Conservation (phyloP, 2,113 vertebrate genomes). For the Bos taurus region ARS-UCD2.0 NC_037354.1:10628501-10629000, state of each 20-base stretch:
- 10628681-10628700: not conserved
- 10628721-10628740: not conserved
- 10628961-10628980: no score
- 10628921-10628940: not conserved
- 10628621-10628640: not conserved
- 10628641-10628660: not conserved
- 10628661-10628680: not conserved
- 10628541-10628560: not conserved
- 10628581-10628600: not conserved
- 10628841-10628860: not conserved
- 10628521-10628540: not conserved
- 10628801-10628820: rapidly evolving
- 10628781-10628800: not conserved
- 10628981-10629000: rapidly evolving
- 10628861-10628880: not conserved
- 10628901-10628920: rapidly evolving
- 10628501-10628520: not conserved
- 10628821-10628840: rapidly evolving
- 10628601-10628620: not conserved
- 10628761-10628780: not conserved
- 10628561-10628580: no score
- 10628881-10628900: rapidly evolving
- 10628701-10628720: not conserved
- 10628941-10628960: rapidly evolving
- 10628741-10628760: not conserved